phyloP scores from a whole-genome alignment of 2,113 vertebrate species.

The Upupa epops region DNA sequence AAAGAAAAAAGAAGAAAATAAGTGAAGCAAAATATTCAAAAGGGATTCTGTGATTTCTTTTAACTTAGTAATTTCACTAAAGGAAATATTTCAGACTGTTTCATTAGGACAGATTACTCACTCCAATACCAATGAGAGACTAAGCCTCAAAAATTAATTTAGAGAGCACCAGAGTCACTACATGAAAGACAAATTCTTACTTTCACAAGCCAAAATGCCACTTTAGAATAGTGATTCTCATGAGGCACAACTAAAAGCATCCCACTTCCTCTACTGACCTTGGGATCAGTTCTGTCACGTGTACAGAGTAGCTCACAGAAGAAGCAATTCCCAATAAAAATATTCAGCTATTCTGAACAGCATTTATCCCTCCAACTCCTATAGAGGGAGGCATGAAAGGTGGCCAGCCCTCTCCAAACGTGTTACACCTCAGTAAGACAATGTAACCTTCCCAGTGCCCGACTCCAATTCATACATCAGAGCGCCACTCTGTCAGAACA shows the following conservation, averaged over 20 bases:
- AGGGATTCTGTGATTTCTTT: not conserved
- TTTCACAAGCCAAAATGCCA: not conserved
- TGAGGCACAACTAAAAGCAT: not conserved
- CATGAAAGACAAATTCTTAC: not conserved
- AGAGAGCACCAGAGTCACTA: not conserved
- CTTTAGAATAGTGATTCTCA: not conserved
- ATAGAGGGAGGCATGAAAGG: rapidly evolving
- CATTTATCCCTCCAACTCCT: not conserved
- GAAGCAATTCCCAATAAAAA: not conserved
- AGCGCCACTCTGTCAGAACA: not conserved
- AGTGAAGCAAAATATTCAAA: conserved; percentile 9
- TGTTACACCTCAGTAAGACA: not conserved
- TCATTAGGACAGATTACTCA: conserved; percentile 18
- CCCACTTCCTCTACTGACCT: not conserved
- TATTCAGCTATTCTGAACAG: not conserved
- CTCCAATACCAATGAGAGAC: not conserved
- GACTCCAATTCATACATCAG: not conserved
- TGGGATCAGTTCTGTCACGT: not conserved
- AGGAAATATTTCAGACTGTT: conserved; percentile 8
- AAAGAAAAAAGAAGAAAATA: not conserved
- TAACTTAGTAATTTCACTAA: not conserved
- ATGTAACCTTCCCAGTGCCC: not conserved
- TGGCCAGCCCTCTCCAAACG: not conserved
- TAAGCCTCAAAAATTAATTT: not conserved
- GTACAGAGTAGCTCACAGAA: not conserved